phyloP scores from a whole-genome alignment of 2,113 vertebrate genomes.

The Coryphaenoides rupestris region DNA sequence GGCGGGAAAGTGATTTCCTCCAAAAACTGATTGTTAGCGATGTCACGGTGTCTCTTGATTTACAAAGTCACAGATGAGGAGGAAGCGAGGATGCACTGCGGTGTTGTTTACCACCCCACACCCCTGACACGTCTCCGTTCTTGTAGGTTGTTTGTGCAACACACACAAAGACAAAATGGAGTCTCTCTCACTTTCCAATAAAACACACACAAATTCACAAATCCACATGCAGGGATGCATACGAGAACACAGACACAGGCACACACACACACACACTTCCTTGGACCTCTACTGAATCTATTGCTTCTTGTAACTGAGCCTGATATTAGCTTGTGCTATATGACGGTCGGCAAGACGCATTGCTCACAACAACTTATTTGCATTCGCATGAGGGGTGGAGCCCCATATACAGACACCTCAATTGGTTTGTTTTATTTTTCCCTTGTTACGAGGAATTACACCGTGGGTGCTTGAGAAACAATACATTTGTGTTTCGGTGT shows the following conservation, averaged over 20 bases:
- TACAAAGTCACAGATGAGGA: slow-evolving; percentile 50
- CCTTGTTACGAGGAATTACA: slow-evolving; percentile 23
- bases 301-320: slow-evolving; percentile 60
- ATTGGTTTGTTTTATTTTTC: slow-evolving; percentile 54
- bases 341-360: slow-evolving; percentile 27
- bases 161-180: slow-evolving; percentile 29
- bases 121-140: slow-evolving; percentile 7
- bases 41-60: slow-evolving; percentile 63
- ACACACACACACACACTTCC: slow-evolving; percentile 21
- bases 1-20: slow-evolving; percentile 53
- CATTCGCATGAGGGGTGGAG: slow-evolving; percentile 20
- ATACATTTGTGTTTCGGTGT: slow-evolving; percentile 32
- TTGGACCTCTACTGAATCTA: slow-evolving; percentile 61
- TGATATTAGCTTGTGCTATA: slow-evolving; percentile 25
- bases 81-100: slow-evolving; percentile 51
- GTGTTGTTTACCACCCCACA: slow-evolving; percentile 48
- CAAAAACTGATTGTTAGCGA: slow-evolving; percentile 54
- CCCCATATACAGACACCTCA: slow-evolving; percentile 28
- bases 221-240: slow-evolving; percentile 12
- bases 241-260: slow-evolving; percentile 29
- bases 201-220: slow-evolving; percentile 3
- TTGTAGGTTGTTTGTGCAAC: slow-evolving; percentile 4
- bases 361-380: slow-evolving; percentile 49
- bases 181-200: slow-evolving; percentile 20
- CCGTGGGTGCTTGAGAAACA: slow-evolving; percentile 31